Evolutionary conservation across 2,888 invertebrate species (phyloP).

Genomic region (Emmelina monodactyla): DNA sequence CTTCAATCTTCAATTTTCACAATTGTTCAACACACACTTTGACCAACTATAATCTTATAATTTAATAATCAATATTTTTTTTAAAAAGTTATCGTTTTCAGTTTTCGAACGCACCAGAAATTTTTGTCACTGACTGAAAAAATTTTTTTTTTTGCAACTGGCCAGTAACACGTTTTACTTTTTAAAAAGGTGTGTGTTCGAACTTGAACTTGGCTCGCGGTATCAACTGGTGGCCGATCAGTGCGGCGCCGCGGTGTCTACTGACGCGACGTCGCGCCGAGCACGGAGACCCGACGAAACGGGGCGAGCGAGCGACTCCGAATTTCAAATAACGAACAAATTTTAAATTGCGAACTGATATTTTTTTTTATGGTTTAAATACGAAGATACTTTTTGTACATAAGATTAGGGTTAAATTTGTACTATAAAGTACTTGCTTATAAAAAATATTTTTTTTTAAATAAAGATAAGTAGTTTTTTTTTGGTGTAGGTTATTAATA

Average conservation of each 20-base stretch:
- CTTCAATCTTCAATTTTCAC: not conserved
- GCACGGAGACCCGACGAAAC: too few relatives aligned
- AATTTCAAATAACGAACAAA: too few relatives aligned
- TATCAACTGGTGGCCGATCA: conserved; percentile 1
- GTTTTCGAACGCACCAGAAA: not conserved
- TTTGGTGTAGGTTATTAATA: too few relatives aligned
- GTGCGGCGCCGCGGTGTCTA: not conserved
- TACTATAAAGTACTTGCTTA: too few relatives aligned
- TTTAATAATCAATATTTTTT: not conserved
- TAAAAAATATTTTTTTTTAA: too few relatives aligned
- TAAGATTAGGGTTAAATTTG: too few relatives aligned
- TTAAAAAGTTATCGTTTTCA: too few relatives aligned
- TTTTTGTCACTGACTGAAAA: not conserved
- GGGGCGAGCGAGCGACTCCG: not conserved
- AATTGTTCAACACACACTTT: not conserved
- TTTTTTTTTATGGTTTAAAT: too few relatives aligned
- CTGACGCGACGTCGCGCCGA: not conserved
- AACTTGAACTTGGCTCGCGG: conserved; percentile 1
- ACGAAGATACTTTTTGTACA: too few relatives aligned
- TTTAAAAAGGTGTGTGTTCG: not conserved
- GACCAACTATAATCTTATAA: not conserved
- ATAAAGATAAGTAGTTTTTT: too few relatives aligned
- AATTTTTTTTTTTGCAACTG: not conserved
- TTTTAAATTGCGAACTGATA: too few relatives aligned
- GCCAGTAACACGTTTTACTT: not conserved